Conservation (phyloP, 2,888 invertebrate species). For the Meghimatium bilineatum region DNA sequence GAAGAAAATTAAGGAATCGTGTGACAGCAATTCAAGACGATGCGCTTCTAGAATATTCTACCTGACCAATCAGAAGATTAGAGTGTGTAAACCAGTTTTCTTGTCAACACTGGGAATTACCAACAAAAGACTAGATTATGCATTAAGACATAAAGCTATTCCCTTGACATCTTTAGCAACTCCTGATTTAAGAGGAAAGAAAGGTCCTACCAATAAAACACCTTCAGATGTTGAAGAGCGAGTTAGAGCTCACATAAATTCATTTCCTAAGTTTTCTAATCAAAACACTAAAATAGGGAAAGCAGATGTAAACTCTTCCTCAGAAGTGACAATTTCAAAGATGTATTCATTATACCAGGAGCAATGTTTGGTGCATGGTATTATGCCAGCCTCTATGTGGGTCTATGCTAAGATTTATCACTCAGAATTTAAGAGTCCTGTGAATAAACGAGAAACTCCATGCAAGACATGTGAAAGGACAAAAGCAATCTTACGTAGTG, state of each 20-base stretch:
- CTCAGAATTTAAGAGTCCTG: constrained; percentile 35
- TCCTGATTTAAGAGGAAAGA: constrained; percentile 40
- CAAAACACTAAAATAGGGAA: background rate
- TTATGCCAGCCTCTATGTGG: constrained; percentile 40
- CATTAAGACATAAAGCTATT: constrained; percentile 42
- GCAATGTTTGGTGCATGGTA: constrained; percentile 32
- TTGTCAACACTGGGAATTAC: constrained; percentile 42
- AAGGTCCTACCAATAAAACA: constrained; percentile 44
- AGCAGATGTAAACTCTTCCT: background rate
- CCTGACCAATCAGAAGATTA: constrained; percentile 38
- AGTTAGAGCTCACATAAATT: constrained; percentile 35
- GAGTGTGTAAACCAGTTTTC: constrained; percentile 45
- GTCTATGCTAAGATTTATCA: constrained; percentile 42
- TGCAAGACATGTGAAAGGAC: constrained; percentile 41
- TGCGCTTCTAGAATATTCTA: constrained; percentile 38
- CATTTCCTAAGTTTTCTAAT: constrained; percentile 26
- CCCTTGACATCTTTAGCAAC: constrained; percentile 42
- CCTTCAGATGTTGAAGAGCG: constrained; percentile 32
- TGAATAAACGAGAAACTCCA: constrained; percentile 3
- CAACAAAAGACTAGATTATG: constrained; percentile 44
- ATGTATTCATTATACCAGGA: constrained; percentile 43
- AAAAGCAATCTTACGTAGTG: constrained; percentile 29
- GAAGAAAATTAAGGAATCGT: background rate
- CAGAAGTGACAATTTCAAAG: constrained; percentile 38
- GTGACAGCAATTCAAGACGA: background rate